Conservation (phyloP, 35 echinoderm and acorn worm species). For the Amphiura filiformis region DNA sequence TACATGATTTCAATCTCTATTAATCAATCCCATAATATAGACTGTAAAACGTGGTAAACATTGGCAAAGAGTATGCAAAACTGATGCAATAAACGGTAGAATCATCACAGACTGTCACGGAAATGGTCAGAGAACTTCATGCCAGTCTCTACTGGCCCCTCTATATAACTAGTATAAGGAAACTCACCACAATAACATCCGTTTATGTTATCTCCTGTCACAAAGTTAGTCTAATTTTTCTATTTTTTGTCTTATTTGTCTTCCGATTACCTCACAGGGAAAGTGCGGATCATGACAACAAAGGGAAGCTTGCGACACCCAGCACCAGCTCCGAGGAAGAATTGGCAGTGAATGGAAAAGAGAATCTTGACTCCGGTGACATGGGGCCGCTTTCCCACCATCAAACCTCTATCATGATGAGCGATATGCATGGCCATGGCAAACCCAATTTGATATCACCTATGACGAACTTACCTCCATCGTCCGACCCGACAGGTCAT, state of each 20-base stretch:
- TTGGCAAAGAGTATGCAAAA: too few relatives aligned
- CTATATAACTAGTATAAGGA: too few relatives aligned
- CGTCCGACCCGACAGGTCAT: background rate
- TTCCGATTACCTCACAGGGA: slow-evolving; percentile 28
- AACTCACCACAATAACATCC: background rate
- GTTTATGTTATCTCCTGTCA: background rate
- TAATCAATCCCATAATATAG: too few relatives aligned
- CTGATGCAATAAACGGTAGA: too few relatives aligned
- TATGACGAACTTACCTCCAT: slow-evolving; percentile 27
- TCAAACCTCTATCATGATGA: slow-evolving; percentile 32
- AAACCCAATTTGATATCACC: slow-evolving; percentile 31
- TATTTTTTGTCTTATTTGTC: background rate
- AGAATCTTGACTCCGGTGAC: slow-evolving; percentile 36
- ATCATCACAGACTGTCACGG: background rate
- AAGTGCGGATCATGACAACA: slow-evolving; percentile 62
- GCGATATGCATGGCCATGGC: slow-evolving; percentile 10
- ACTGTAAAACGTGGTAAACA: too few relatives aligned
- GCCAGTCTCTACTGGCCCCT: background rate
- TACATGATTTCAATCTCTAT: too few relatives aligned
- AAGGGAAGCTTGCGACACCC: slow-evolving; percentile 55
- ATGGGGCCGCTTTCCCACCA: slow-evolving; percentile 25
- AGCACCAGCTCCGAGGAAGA: slow-evolving; percentile 67
- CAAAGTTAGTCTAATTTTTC: background rate
- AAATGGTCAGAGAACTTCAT: background rate
- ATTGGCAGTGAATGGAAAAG: slow-evolving; percentile 55